Percentiles rank a stretch among this genome's conserved stretches.
phyloP scores from a whole-genome alignment of 2,888 invertebrate species.

The Stenchaetothrips biformis region DNA sequence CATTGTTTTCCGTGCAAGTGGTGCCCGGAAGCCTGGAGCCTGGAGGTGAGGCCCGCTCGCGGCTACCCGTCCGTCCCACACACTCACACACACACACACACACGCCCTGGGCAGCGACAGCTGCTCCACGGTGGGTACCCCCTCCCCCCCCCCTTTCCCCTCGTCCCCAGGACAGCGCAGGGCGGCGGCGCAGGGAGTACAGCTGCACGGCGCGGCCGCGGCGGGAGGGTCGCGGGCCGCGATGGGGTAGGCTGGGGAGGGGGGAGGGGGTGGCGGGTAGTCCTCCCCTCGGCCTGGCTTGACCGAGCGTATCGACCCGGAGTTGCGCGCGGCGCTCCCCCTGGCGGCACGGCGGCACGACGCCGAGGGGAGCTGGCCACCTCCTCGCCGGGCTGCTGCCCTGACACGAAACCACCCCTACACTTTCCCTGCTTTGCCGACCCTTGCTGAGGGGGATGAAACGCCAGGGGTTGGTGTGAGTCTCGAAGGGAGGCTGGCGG shows the following conservation, averaged over 20 bases:
- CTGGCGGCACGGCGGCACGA: neutral
- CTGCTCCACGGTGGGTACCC: neutral
- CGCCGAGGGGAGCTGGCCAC: neutral
- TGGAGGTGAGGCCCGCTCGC: too few species aligned
- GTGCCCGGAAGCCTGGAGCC: too few species aligned
- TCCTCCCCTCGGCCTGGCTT: neutral
- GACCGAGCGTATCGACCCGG: conserved; percentile 11
- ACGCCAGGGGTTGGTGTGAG: neutral
- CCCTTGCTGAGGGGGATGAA: conserved; percentile 17
- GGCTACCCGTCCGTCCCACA: too few species aligned
- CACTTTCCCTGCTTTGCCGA: conserved; percentile 22
- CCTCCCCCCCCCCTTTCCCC: neutral
- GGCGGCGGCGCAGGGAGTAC: too few species aligned
- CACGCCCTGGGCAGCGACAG: neutral
- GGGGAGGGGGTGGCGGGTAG: neutral
- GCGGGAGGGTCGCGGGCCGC: neutral
- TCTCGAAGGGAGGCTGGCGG: neutral
- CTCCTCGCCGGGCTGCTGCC: neutral
- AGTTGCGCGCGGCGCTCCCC: neutral
- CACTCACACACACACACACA: too few species aligned
- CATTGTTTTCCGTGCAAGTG: too few species aligned
- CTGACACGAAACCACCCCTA: conserved; percentile 9
- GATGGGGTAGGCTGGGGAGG: neutral
- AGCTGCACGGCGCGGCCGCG: neutral
- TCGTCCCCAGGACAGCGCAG: neutral